Base-by-base conservation (phyloP, 2,888 invertebrate species). In the Cacoxenus indagator region DNA sequence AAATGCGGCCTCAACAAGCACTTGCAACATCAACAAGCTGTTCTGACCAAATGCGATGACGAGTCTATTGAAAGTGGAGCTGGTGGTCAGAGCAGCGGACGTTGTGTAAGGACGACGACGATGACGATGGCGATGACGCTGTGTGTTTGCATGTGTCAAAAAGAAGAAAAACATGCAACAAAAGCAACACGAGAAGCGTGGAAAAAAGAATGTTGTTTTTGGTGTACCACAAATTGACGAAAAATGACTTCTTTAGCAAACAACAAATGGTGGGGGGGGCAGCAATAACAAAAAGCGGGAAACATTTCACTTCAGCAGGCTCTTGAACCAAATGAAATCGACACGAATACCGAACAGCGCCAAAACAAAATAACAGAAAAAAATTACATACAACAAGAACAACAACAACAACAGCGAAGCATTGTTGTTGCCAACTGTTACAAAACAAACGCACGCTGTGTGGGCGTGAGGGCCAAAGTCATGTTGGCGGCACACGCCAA, bases 1-100 rank as follows among this genome's bases (percentile, higher is more conserved):
- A 46, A 43, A 37, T 31, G 48, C 37, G 29, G 24, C 31, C 29
- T 19, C 54, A 27, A 55, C 61, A 14, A 37, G 37, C 65, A 46
- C 27, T 31, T 64, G 48, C 68, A 29, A 43, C 43, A 55, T 66
- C 68, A 70, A 74, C 57, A 57, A 57, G 57, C 57, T 27, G 29
- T 57, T 27, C 14, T 17, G 29, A 37, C 9, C 37, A n/a, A n/a
- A n/a, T n/a, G n/a, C 37, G 14, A 4, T 14, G 37, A 14, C 37
- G 14, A 37, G 37, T 37, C 8, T 14, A 37, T 37, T 37, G 57
- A 54, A 24, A 24, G 54, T 26, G n/a, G n/a, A n/a, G n/a, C n/a
- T n/a, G n/a, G n/a, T 26, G 54, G 54, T 24, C 54, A 54, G 54
- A 14, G 24, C 26, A 24, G 51, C 51, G 19, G 19, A 51, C 5